A percentile compares a stretch with the other conserved stretches of the same genome.
These are phyloP conservation scores for Acyrthosiphon pisum DNA, from an alignment of 1,140 invertebrate genomes.

Conservation along the genomic window DNA sequence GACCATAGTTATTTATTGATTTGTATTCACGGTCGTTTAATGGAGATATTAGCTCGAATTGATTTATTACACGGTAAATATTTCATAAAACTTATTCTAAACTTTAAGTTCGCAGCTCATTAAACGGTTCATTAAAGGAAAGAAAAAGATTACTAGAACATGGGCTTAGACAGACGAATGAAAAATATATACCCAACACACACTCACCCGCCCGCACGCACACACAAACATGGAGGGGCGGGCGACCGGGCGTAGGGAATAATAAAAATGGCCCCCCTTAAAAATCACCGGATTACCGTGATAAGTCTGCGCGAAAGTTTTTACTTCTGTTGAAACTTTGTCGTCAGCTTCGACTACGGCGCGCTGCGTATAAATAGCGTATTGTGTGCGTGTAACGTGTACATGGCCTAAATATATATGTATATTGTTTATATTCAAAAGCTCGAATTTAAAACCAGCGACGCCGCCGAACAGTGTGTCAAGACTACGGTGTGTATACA, in stretches of 20 bases:
- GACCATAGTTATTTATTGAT: not conserved
- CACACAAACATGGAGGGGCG: not conserved
- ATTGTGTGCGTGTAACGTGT: not conserved
- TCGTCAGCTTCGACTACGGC: not conserved
- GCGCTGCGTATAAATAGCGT: not conserved
- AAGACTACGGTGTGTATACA: not conserved
- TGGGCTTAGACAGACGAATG: not conserved
- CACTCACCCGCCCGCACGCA: not conserved
- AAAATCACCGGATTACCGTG: slow-evolving; percentile 40
- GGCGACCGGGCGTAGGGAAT: not conserved
- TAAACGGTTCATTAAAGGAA: slow-evolving; percentile 44
- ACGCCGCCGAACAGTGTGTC: not conserved
- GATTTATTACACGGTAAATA: slow-evolving; percentile 17
- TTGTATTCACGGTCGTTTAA: not conserved
- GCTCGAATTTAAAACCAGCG: not conserved
- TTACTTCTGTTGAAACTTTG: slow-evolving; percentile 36
- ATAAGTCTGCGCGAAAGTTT: slow-evolving; percentile 29
- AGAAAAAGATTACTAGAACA: not conserved
- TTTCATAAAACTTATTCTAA: slow-evolving; percentile 4
- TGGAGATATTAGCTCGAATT: slow-evolving; percentile 14
- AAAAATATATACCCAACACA: not conserved
- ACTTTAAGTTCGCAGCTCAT: slow-evolving; percentile 42
- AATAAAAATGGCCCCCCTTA: slow-evolving; percentile 37
- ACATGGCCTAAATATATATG: not conserved
- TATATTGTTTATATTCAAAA: not conserved